A percentile compares a stretch with the other conserved stretches of the same genome.
These are phyloP conservation scores for Beris chalybata DNA, from an alignment of 2,888 invertebrate species.

Conservation along the genomic window DNA sequence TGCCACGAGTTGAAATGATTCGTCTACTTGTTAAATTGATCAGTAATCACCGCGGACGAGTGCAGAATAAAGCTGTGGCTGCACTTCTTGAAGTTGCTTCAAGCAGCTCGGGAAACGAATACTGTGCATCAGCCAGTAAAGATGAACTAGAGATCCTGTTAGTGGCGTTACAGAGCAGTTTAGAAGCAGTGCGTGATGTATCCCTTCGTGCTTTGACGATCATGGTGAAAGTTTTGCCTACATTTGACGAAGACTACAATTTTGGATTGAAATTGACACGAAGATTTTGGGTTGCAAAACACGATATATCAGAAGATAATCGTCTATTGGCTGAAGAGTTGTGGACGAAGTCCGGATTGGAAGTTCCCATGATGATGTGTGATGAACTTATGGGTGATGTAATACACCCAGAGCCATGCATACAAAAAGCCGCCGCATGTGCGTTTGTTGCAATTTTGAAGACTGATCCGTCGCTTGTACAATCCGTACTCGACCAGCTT, in stretches of 20 bases:
- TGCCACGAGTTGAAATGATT: slow-evolving; percentile 83
- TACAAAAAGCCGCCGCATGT: slow-evolving; percentile 80
- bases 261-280: slow-evolving; percentile 66
- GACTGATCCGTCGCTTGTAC: slow-evolving; percentile 60
- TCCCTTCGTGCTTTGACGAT: slow-evolving; percentile 73
- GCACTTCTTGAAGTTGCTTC: slow-evolving; percentile 80
- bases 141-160: slow-evolving; percentile 78
- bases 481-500: slow-evolving; percentile 64
- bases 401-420: slow-evolving; percentile 77
- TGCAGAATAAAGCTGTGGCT: slow-evolving; percentile 76
- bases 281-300: slow-evolving; percentile 81
- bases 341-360: slow-evolving; percentile 64
- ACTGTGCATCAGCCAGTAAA: slow-evolving; percentile 64
- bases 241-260: slow-evolving; percentile 61
- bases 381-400: slow-evolving; percentile 65
- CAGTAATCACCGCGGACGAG: slow-evolving; percentile 67
- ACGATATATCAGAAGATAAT: slow-evolving; percentile 78
- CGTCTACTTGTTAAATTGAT: slow-evolving; percentile 76
- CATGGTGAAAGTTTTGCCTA: slow-evolving; percentile 65
- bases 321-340: slow-evolving; percentile 64
- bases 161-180: slow-evolving; percentile 73
- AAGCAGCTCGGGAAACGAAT: slow-evolving; percentile 69
- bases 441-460: slow-evolving; percentile 73
- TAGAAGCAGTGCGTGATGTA: slow-evolving; percentile 75
- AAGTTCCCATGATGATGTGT: slow-evolving; percentile 57